Percentiles rank a stretch among this genome's conserved stretches.
Evolutionary conservation across 2,797 vertebrate species (phyloP).

Genomic region (Enteromius radiatus): DNA sequence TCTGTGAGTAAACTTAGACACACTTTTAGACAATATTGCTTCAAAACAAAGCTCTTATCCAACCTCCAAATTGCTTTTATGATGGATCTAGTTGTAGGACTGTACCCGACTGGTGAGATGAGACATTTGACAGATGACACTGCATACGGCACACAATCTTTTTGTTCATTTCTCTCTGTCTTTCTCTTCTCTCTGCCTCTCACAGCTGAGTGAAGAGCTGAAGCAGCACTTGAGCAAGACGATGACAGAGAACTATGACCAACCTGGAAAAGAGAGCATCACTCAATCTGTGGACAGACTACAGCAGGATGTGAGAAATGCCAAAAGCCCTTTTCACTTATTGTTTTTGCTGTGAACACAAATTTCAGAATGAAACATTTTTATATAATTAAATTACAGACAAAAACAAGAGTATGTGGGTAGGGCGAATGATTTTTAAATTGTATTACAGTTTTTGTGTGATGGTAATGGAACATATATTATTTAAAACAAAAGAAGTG

Average conservation of each 20-base stretch:
- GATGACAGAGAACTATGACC: slow-evolving; percentile 81
- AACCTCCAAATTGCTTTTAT: slow-evolving; percentile 4
- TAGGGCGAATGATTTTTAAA: not conserved
- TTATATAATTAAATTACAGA: not conserved
- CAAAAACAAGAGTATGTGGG: not conserved
- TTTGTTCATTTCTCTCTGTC: not conserved
- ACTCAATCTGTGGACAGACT: slow-evolving; percentile 83
- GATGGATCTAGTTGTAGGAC: slow-evolving; percentile 15
- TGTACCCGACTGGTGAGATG: not conserved
- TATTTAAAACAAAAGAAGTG: not conserved
- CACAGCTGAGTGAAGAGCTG: slow-evolving; percentile 85
- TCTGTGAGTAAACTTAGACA: slow-evolving; percentile 70
- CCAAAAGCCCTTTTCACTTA: not conserved
- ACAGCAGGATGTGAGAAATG: slow-evolving; percentile 83
- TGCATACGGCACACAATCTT: not conserved
- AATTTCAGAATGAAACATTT: not conserved
- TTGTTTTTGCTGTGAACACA: not conserved
- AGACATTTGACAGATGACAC: slow-evolving; percentile 2
- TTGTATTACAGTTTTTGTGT: not conserved
- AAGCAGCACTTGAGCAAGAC: slow-evolving; percentile 84
- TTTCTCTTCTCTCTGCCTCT: not conserved
- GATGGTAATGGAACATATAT: not conserved
- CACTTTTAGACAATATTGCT: not conserved
- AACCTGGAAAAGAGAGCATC: slow-evolving; percentile 77
- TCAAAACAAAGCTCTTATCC: slow-evolving; percentile 8